A percentile compares a stretch with the other conserved stretches of the same genome.
Evolutionary conservation across 2,888 invertebrate species (phyloP).

Genomic region (Oxycera nigricornis): DNA sequence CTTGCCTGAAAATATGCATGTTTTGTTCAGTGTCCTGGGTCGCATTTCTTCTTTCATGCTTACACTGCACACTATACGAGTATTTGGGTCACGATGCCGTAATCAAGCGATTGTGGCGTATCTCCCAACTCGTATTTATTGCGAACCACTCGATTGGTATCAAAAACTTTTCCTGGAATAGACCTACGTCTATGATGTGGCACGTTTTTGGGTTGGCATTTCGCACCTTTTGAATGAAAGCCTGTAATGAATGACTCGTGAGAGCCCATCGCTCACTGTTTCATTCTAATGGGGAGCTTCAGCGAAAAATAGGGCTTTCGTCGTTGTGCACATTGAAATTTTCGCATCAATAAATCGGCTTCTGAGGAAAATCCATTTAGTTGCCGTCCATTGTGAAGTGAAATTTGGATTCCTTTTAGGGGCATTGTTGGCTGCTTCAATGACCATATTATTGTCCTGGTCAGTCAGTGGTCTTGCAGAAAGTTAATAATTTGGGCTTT

Average conservation of each 20-base stretch:
- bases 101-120: too few species aligned
- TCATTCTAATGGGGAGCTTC: neutral
- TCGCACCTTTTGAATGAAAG: conserved; percentile 27
- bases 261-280: conserved; percentile 19
- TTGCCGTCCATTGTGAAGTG: conserved; percentile 18
- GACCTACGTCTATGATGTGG: too few species aligned
- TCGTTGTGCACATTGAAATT: conserved; percentile 18
- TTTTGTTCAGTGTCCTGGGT: neutral
- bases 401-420: conserved; percentile 32
- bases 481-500: conserved; percentile 9
- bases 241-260: conserved; percentile 31
- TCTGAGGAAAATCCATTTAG: conserved; percentile 30
- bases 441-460: neutral
- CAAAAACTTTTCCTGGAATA: too few species aligned
- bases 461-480: neutral
- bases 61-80: too few species aligned
- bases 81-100: too few species aligned
- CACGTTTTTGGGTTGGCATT: neutral
- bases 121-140: too few species aligned
- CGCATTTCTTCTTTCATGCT: too few species aligned
- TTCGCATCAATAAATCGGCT: conserved; percentile 35
- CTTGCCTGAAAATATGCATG: neutral
- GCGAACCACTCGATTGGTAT: too few species aligned
- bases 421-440: conserved; percentile 3
- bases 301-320: conserved; percentile 20